A percentile compares a stretch with the other conserved stretches of the same genome.
phyloP scores from a whole-genome alignment of 1,140 invertebrate genomes.

The Metopolophium dirhodum region DNA sequence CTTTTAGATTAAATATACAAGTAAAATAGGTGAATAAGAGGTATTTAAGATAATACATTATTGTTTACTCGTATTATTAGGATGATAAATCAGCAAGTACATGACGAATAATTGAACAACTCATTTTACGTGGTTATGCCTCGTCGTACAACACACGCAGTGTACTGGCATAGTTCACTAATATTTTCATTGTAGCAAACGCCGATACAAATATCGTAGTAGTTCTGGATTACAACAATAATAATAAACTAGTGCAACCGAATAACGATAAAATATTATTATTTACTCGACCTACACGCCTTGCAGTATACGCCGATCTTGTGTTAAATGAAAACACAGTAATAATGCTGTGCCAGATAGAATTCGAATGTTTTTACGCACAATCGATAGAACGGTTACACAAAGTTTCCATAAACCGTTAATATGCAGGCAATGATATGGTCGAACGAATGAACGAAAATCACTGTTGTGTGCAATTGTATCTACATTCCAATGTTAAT shows the following conservation, averaged over 20 bases:
- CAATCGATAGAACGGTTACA: background rate
- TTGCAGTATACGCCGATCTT: background rate
- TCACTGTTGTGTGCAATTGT: background rate
- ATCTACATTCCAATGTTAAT: background rate
- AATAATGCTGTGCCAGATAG: background rate
- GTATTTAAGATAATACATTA: no score
- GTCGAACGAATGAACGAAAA: background rate
- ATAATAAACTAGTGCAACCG: background rate
- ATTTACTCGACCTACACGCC: background rate
- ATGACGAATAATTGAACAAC: no score
- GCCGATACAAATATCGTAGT: background rate
- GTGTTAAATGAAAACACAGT: background rate
- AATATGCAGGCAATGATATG: background rate
- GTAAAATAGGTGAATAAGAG: no score
- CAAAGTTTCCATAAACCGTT: background rate
- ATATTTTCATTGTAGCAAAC: background rate
- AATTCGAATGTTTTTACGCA: background rate
- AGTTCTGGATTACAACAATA: background rate
- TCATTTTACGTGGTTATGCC: background rate
- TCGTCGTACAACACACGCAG: no score
- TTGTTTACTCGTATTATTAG: background rate
- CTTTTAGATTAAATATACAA: no score
- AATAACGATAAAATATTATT: slow-evolving; percentile 12
- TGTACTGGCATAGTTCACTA: background rate
- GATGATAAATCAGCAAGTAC: background rate